Conservation (phyloP, 2,113 vertebrate species). For the Nibea albiflora region DNA sequence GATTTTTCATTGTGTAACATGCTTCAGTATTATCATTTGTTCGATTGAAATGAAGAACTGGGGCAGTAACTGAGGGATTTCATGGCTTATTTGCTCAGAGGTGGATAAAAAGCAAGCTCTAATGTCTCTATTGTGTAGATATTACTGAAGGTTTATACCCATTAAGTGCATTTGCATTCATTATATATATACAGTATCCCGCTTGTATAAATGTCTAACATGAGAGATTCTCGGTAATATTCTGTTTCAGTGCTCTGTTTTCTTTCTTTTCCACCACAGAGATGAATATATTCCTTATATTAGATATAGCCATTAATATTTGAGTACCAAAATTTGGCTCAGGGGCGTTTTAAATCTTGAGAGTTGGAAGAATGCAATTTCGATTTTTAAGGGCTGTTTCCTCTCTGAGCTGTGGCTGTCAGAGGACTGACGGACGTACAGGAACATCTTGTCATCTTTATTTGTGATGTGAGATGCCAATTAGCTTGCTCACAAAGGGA, state of each 20-base stretch:
- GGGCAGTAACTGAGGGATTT: conserved; percentile 33
- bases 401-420: conserved; percentile 29
- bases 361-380: conserved; percentile 32
- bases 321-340: conserved; percentile 39
- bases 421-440: conserved; percentile 14
- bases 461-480: conserved; percentile 48
- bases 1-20: conserved; percentile 40
- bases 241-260: not conserved
- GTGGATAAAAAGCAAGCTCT: conserved; percentile 16
- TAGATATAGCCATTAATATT: conserved; percentile 67
- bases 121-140: conserved; percentile 1
- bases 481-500: conserved; percentile 45
- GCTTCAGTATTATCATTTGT: conserved; percentile 41
- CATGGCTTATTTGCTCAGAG: conserved; percentile 40
- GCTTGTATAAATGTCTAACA: not conserved
- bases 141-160: conserved; percentile 16
- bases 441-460: conserved; percentile 28
- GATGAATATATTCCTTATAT: conserved; percentile 52
- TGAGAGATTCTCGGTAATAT: not conserved
- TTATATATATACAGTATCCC: not conserved
- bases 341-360: conserved; percentile 36
- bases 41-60: conserved; percentile 39
- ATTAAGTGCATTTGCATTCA: conserved; percentile 20
- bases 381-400: conserved; percentile 26
- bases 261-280: conserved; percentile 16